Evolutionary conservation across 2,113 vertebrate species (phyloP).

Genomic region (Petroica traversi): DNA sequence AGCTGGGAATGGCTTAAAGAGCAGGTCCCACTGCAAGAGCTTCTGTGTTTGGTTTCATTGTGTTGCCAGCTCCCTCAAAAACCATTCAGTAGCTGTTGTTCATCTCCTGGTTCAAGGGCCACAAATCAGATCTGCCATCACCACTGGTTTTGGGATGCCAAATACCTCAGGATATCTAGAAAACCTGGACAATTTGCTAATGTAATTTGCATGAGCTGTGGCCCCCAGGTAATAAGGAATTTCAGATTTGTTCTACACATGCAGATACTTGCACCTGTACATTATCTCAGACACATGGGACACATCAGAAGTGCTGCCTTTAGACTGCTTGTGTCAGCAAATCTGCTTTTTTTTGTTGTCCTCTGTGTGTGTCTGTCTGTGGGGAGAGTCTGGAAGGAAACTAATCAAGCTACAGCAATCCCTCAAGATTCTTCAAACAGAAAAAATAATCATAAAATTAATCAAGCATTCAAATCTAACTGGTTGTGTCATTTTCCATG

Average conservation of each 20-base stretch:
- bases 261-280: background rate
- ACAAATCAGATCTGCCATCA: background rate
- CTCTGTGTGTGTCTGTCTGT: background rate
- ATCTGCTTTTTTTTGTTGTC: conserved; percentile 32
- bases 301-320: background rate
- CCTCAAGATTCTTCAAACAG: background rate
- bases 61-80: background rate
- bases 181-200: background rate
- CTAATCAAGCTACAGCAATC: background rate
- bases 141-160: background rate
- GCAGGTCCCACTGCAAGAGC: conserved; percentile 64
- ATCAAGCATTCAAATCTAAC: background rate
- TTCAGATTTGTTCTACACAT: background rate
- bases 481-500: background rate
- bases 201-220: background rate
- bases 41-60: background rate
- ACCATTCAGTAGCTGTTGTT: background rate
- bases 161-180: background rate
- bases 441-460: background rate
- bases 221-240: background rate
- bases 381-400: background rate
- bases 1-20: conserved; percentile 25
- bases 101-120: background rate
- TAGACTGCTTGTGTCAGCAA: background rate
- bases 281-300: background rate